Evolutionary conservation across 2,797 vertebrate species (phyloP).

Genomic region (Rhinichthys osculus): DNA sequence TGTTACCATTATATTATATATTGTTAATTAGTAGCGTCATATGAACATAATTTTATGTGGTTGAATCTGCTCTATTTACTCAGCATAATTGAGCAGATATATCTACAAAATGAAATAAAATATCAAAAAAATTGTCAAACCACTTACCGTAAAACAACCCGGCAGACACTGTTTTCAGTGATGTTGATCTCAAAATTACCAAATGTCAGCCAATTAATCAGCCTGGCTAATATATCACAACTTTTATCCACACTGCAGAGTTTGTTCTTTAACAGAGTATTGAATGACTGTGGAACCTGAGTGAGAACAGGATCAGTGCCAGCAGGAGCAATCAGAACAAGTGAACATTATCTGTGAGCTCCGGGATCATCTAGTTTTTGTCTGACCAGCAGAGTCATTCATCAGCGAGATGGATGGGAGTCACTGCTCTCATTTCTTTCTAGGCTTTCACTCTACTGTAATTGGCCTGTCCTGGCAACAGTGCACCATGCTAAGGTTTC

Average conservation of each 20-base stretch:
- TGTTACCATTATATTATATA: too few relatives aligned
- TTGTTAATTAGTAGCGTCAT: background rate
- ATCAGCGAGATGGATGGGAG: conserved; percentile 39
- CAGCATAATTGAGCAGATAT: background rate
- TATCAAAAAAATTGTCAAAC: background rate
- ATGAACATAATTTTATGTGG: background rate
- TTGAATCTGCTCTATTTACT: background rate
- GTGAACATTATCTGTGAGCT: conserved; percentile 36
- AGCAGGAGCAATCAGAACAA: conserved; percentile 41
- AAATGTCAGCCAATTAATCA: background rate
- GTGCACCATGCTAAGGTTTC: conserved; percentile 38
- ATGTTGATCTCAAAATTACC: background rate
- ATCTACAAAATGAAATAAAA: background rate
- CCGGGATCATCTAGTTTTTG: conserved; percentile 31
- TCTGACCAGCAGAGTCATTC: conserved; percentile 31
- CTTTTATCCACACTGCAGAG: background rate
- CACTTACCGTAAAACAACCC: background rate
- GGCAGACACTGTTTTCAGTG: background rate
- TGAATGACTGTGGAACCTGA: conserved; percentile 24
- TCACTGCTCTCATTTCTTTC: conserved; percentile 44
- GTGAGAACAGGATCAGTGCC: conserved; percentile 46
- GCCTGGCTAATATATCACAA: background rate
- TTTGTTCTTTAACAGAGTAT: conserved; percentile 4
- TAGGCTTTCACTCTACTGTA: conserved; percentile 43
- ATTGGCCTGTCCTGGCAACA: conserved; percentile 22